Evolutionary conservation across 2,888 invertebrate genomes (phyloP).

Genomic region (Amaurobius ferox): DNA sequence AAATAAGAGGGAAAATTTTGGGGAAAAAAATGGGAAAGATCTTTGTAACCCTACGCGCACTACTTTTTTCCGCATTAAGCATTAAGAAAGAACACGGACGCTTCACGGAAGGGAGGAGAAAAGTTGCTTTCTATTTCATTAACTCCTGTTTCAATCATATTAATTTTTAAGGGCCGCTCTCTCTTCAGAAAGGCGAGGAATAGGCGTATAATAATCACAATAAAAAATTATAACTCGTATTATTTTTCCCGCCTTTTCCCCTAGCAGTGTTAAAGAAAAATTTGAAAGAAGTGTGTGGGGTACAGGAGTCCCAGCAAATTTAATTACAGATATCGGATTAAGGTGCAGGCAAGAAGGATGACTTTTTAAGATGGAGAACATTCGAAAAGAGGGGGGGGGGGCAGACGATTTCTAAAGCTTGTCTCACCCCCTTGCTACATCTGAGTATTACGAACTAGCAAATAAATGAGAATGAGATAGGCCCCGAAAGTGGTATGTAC

Average conservation of each 20-base stretch:
- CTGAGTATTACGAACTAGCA: not conserved
- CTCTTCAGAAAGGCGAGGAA: constrained; percentile 36
- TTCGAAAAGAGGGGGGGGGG: constrained; percentile 13
- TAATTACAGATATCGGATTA: constrained; percentile 72
- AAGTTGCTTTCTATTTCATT: constrained; percentile 70
- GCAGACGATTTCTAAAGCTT: constrained; percentile 60
- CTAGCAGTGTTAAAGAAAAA: constrained; percentile 61
- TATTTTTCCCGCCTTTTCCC: constrained; percentile 37
- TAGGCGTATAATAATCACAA: constrained; percentile 70
- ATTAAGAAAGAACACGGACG: constrained; percentile 62
- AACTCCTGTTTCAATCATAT: constrained; percentile 72
- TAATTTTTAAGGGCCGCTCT: constrained; percentile 68
- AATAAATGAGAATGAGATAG: constrained; percentile 60
- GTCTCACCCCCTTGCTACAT: constrained; percentile 29
- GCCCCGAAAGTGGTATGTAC: constrained; percentile 2
- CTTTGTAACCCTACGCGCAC: constrained; percentile 31
- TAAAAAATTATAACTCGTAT: constrained; percentile 58
- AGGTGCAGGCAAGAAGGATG: constrained; percentile 62
- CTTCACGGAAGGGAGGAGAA: constrained; percentile 21
- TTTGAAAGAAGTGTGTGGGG: constrained; percentile 43
- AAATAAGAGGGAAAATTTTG: not conserved
- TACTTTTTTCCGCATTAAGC: constrained; percentile 66
- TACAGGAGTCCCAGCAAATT: constrained; percentile 49
- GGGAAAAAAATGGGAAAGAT: constrained; percentile 4
- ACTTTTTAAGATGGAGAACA: constrained; percentile 42